These are phyloP conservation scores for Acanthosoma haemorrhoidale DNA, from an alignment of 2,888 invertebrate genomes.

Conservation along the genomic window DNA sequence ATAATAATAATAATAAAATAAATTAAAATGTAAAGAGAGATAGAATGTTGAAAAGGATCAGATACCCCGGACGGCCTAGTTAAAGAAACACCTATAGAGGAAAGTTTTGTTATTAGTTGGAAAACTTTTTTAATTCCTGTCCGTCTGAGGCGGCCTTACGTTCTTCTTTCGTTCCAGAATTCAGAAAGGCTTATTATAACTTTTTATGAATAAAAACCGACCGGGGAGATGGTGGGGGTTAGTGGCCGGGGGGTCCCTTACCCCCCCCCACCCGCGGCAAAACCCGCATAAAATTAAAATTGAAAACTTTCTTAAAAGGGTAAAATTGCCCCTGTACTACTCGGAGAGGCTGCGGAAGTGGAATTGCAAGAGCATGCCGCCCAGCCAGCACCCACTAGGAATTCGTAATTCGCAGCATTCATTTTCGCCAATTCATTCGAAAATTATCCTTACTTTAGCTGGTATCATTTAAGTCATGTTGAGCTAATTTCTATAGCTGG, in stretches of 20 bases:
- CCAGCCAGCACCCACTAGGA: too few species aligned
- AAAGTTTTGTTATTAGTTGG: conserved; percentile 25
- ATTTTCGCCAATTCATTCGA: too few species aligned
- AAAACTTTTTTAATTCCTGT: conserved; percentile 28
- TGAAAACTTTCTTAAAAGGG: conserved; percentile 15
- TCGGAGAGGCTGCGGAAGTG: not conserved
- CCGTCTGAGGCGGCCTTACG: not conserved
- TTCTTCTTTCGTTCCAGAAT: conserved; percentile 29
- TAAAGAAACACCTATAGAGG: conserved; percentile 21
- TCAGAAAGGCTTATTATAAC: conserved; percentile 28
- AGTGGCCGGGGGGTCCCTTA: not conserved
- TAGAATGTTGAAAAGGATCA: not conserved
- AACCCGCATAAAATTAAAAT: conserved; percentile 29
- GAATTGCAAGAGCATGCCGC: too few species aligned
- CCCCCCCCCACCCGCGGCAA: not conserved
- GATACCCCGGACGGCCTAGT: not conserved
- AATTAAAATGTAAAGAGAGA: not conserved
- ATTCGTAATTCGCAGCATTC: too few species aligned
- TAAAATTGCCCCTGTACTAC: not conserved
- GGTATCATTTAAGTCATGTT: too few species aligned
- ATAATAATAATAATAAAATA: not conserved
- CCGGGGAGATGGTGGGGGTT: too few species aligned
- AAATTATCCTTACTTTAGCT: too few species aligned
- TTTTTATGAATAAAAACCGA: conserved; percentile 29
- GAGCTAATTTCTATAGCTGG: too few species aligned